Conservation (phyloP, 1,140 invertebrate genomes). For the Aricia agestis region DNA sequence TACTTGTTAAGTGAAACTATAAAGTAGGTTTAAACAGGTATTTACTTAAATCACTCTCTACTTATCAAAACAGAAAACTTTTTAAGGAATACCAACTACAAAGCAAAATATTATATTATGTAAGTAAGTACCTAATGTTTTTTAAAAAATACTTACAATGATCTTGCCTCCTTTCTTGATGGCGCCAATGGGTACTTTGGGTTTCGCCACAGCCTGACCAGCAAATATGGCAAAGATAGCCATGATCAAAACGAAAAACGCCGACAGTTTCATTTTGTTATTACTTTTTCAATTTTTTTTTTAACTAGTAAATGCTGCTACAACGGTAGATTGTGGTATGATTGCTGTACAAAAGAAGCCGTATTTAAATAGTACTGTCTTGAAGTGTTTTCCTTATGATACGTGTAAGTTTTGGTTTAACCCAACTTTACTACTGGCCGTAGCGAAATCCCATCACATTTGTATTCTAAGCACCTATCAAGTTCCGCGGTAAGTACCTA, state of each 20-base stretch:
- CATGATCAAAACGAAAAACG: slow-evolving; percentile 35
- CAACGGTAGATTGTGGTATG: background rate
- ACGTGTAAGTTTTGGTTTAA: background rate
- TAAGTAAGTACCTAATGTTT: too few species aligned
- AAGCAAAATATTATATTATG: too few species aligned
- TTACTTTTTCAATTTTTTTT: background rate
- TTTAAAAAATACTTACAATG: slow-evolving; percentile 36
- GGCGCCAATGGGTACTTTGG: slow-evolving; percentile 34
- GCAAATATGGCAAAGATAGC: slow-evolving; percentile 34
- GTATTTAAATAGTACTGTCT: background rate
- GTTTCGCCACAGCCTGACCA: slow-evolving; percentile 20
- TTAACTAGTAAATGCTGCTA: background rate
- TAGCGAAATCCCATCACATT: background rate
- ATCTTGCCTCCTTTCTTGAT: slow-evolving; percentile 38
- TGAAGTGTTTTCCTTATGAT: background rate
- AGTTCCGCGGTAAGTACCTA: background rate
- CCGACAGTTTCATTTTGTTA: slow-evolving; percentile 23
- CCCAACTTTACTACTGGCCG: background rate
- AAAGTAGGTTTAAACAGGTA: too few species aligned
- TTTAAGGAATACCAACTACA: too few species aligned
- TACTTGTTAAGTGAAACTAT: too few species aligned
- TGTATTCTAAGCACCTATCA: background rate
- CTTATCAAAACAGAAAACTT: too few species aligned
- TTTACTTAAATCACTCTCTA: too few species aligned
- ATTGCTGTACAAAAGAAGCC: background rate